Base-by-base conservation (phyloP, 2,888 invertebrate genomes). In the Cosmorhoe ocellata region DNA sequence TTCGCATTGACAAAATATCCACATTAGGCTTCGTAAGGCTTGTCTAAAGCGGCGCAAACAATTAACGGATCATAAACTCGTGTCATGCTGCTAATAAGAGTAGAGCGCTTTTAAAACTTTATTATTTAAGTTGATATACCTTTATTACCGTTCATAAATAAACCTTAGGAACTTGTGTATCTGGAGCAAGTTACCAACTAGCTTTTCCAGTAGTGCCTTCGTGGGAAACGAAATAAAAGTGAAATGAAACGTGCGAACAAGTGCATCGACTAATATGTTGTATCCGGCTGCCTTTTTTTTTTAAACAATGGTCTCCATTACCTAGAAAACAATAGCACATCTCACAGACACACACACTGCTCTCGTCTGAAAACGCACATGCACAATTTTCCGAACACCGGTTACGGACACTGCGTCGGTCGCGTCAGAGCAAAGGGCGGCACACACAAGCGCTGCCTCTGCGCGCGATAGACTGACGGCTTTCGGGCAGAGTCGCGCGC, bases 311-410 rank as follows among this genome's bases (percentile, higher is more conserved):
- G 72, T 76, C 67, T 67, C 76, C 74, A 61, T 89, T 88, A 90
- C 90, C 90, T 90, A 90, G 84, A 84, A 87, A 90, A 90, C 86
- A 89, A 90, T 85, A 84, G 87, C 89, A 90, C 89, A 89, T 90
- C 81, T 83, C 90, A 89, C 88, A 84, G 82, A 76, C 85, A 89
- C 88, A 88, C 81, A 89, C 89, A 88, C 88, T 85, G 81, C 82
- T 80, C 74, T 79, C 76, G 77, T 81, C 88, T 89, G 89, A 88
- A 89, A 90, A 86, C 86, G 89, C 89, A 90, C 89, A 90, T 88
- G 85, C 89, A 90, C 89, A 90, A 89, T 89, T 90, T 88, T 88
- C 89, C 89, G 88, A 88, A 85, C 84, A 84, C 82, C 87, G 82
- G 79, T 87, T 87, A 84, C 87, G 86, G 87, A 81, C 83, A 86